These are phyloP conservation scores for Phymastichus coffea DNA, from an alignment of 1,140 invertebrate species.

Conservation along the genomic window DNA sequence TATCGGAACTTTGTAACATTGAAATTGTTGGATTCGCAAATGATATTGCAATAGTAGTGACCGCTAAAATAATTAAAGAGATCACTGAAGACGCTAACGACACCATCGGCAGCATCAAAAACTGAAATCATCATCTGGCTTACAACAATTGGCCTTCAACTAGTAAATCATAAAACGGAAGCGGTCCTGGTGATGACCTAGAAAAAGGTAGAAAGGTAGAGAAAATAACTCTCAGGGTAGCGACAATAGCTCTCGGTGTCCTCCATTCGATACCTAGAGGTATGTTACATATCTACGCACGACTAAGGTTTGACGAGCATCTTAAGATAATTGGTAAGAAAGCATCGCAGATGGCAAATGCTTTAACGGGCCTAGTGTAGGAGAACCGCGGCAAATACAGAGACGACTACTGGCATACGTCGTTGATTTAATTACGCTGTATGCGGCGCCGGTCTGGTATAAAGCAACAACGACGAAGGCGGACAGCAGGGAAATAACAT, in stretches of 20 bases:
- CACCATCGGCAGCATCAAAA: background rate
- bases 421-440: no score
- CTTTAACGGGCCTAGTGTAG: no score
- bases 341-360: no score
- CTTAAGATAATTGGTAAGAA: no score
- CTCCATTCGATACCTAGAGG: constrained; percentile 23
- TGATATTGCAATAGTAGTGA: constrained; percentile 13
- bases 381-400: no score
- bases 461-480: no score
- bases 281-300: background rate
- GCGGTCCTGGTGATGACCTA: constrained; percentile 23
- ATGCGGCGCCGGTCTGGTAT: no score
- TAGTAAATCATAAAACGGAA: constrained; percentile 26
- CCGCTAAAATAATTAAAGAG: constrained; percentile 17
- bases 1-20: background rate
- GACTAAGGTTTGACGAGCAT: no score
- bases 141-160: background rate
- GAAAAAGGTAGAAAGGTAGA: constrained; percentile 9
- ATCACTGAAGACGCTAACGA: background rate
- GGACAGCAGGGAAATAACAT: no score
- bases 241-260: constrained; percentile 14
- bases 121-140: no score
- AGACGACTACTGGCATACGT: no score
- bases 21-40: constrained; percentile 13
- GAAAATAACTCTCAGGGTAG: no score